Evolutionary conservation across 2,113 vertebrate species (phyloP), one percentile per base, ranked within the genome.

Genomic region (Xenopus borealis): DNA sequence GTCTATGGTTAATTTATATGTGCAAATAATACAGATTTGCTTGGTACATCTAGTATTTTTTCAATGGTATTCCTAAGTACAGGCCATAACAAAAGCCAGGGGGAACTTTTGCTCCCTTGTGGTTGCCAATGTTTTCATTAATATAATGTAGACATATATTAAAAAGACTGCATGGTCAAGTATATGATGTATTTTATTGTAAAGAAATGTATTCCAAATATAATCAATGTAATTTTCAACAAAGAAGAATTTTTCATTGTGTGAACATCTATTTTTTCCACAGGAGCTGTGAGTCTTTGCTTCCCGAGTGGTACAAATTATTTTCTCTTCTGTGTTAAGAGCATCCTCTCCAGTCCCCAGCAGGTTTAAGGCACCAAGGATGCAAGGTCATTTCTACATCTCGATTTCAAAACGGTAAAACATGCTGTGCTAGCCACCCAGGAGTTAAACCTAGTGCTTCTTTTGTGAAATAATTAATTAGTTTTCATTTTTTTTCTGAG

Each of bases 401-500:
- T 69, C 66, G 61, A 77, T 77, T 67, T 77, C 74, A 77, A n/a
- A 77, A 77, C 74, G 59, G 74, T 66, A 77, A 77, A 69, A 61
- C 74, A 64, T 77, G 74, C 74, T 77, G 74, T 70, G 74, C 61
- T 46, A 64, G 59, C 74, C 50, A 70, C 74, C 74, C 74, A 77
- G 74, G 74, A 77, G 74, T 70, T 77, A 77, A 77, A 77, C 59
- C 67, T 58, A 64, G 66, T 30, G 67, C 67, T 53, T 59, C 61
- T 63, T 62, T 70, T 65, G 1, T 44, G 59, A 77, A 70, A 77
- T 77, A 77, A 77, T 77, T 77, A 77, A 77, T 77, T 77, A 77
- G 74, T 67, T 70, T 77, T 77, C 74, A 76, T 64, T 77, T 77
- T 76, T n/a, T 70, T 68, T 75, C 17, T 62, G 46, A 62, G 66